Percentiles rank a stretch among this genome's conserved stretches.
Conservation (phyloP, 1,140 invertebrate genomes). For the Atopsyche davidsoni region DNA sequence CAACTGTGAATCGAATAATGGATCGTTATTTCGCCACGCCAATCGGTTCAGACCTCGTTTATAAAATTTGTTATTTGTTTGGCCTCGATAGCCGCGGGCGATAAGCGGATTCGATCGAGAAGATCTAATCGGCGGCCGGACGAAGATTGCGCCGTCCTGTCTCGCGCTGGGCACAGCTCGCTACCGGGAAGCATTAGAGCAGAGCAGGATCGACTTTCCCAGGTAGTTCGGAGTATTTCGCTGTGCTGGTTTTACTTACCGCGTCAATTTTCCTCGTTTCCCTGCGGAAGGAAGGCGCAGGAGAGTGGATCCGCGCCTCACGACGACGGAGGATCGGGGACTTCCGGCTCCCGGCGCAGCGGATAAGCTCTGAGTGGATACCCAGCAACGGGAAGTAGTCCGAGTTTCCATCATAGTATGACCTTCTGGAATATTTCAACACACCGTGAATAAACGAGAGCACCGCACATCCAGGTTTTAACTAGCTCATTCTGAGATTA, state of each 20-base stretch:
- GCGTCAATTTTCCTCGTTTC: not conserved
- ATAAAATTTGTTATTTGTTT: conserved; percentile 22
- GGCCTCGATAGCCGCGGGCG: conserved; percentile 16
- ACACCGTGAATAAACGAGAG: too few species aligned
- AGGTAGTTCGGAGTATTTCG: too few species aligned
- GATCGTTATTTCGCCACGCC: conserved; percentile 14
- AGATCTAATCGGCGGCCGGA: conserved; percentile 16
- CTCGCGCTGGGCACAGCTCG: not conserved
- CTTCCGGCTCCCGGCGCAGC: too few species aligned
- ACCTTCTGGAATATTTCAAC: too few species aligned
- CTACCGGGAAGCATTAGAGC: not conserved
- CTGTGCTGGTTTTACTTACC: too few species aligned
- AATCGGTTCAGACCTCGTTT: conserved; percentile 15
- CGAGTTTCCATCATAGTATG: too few species aligned
- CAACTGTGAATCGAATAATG: conserved; percentile 18
- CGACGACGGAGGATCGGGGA: too few species aligned
- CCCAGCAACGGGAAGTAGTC: too few species aligned
- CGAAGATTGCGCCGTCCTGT: not conserved
- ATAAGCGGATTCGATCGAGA: conserved; percentile 27
- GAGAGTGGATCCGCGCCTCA: not conserved
- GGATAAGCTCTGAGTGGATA: too few species aligned
- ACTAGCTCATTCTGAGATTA: too few species aligned
- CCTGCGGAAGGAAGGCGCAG: conserved; percentile 11
- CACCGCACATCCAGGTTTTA: too few species aligned
- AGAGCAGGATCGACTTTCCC: too few species aligned